Evolutionary conservation across 2,888 invertebrate genomes (phyloP), one percentile per base, ranked within the genome.

Genomic region (Euzophera pinguis): DNA sequence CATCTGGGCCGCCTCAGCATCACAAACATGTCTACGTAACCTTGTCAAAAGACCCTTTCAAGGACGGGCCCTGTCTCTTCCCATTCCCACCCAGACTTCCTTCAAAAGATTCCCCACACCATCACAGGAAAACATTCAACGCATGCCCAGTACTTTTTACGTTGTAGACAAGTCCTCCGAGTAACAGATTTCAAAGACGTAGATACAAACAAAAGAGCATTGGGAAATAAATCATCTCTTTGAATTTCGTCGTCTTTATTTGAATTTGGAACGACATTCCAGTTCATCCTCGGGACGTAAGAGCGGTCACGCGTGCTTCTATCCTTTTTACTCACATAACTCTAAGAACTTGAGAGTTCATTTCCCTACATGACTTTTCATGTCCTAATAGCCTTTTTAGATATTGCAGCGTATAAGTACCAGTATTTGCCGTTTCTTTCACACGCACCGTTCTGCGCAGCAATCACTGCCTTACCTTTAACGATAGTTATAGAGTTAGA

Each of bases 41-140:
- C 78, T 82, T 78, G 78, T 70, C 65, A 67, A 78, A 75, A 72
- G 63, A 69, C 60, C 65, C 63, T 68, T 74, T 81, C 79, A 84
- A 84, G 84, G 84, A 75, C 82, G 64, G 56, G 50, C 59, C 57
- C 59, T 61, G 64, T 65, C 72, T 59, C 60, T 65, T 65, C 59
- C 61, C 71, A 69, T 75, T 73, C 73, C 63, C 60, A 69, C 67
- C 68, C 8, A 13, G 1, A 45, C 14, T 32, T 7, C 29, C 32
- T 45, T 74, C 71, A 64, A 59, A n/a, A 60, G 59, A 64, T 58
- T 38, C 61, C 64, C 59, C 62, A 55, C 53, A 62, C 66, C 51
- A 43, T 53, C 56, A 57, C 65, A 55, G 57, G 54, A 27, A 7
- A 49, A 22, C 43, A 52, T 59, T 58, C 50, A 67, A 69, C 73